phyloP scores from a whole-genome alignment of 2,113 vertebrate species.

The Phrynocephalus versicolor region DNA sequence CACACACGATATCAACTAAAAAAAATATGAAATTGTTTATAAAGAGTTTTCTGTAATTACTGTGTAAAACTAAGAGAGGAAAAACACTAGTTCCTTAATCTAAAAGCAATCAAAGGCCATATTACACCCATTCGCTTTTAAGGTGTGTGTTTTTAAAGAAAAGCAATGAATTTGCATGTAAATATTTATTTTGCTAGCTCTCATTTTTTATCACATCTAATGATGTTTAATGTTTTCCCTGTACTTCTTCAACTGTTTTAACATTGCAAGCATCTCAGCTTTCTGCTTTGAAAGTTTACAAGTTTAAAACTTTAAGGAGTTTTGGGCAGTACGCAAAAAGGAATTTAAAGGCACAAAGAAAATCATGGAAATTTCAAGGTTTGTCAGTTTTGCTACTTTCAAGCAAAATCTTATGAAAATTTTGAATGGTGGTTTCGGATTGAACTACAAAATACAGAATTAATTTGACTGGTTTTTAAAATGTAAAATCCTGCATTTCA shows the following conservation, averaged over 20 bases:
- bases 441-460: neutral
- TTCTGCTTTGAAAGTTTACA: neutral
- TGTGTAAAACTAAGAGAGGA: slow-evolving; percentile 1
- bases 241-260: neutral
- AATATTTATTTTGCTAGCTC: neutral
- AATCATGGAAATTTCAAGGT: neutral
- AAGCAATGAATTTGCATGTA: neutral
- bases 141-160: too few species aligned
- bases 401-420: neutral
- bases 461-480: neutral
- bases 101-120: slow-evolving; percentile 39
- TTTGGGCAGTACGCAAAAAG: neutral
- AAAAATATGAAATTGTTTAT: slow-evolving; percentile 5
- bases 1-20: neutral
- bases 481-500: slow-evolving; percentile 12
- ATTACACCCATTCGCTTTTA: too few species aligned
- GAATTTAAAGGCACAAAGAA: neutral
- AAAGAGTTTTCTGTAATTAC: neutral
- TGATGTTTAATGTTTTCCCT: neutral
- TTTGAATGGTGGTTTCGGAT: neutral
- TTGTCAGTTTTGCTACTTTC: neutral
- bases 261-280: neutral
- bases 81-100: slow-evolving; percentile 35
- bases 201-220: slow-evolving; percentile 6
- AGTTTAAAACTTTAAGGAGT: neutral